Conservation (phyloP, 2,888 invertebrate species). For the Rhogogaster chlorosoma region DNA sequence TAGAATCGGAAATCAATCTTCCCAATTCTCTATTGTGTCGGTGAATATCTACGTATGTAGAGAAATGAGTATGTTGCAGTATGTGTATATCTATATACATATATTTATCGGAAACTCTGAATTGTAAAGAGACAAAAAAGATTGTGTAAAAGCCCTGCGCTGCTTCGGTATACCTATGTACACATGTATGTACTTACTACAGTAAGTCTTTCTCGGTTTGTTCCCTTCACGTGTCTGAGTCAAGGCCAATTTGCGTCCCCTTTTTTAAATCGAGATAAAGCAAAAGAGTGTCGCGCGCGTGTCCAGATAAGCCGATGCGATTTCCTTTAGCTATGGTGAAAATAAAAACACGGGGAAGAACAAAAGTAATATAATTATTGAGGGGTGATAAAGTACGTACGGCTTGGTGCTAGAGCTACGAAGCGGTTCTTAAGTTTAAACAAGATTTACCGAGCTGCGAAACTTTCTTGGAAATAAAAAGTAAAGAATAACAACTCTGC, state of each 20-base stretch:
- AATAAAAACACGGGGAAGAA: conserved; percentile 9
- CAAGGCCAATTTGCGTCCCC: conserved; percentile 23
- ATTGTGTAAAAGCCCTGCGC: background rate
- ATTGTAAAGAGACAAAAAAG: background rate
- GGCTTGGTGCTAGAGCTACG: background rate
- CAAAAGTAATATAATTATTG: background rate
- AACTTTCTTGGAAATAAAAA: conserved; percentile 3
- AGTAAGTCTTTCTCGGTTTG: background rate
- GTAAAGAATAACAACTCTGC: background rate
- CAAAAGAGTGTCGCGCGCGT: conserved; percentile 23
- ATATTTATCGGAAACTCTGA: background rate
- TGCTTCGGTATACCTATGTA: background rate
- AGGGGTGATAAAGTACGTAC: background rate
- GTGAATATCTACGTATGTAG: background rate
- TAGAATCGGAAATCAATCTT: conserved; percentile 32
- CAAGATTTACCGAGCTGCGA: background rate
- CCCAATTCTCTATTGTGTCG: background rate
- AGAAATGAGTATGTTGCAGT: background rate
- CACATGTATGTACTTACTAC: background rate
- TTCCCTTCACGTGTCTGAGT: conserved; percentile 20
- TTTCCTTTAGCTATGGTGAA: background rate
- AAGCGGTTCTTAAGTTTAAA: conserved; percentile 11
- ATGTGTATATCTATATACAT: background rate
- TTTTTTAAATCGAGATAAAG: background rate
- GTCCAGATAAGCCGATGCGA: conserved; percentile 4